These are phyloP conservation scores for Cetoscarus ocellatus DNA, from an alignment of 2,797 vertebrate species.

Conservation along the genomic window DNA sequence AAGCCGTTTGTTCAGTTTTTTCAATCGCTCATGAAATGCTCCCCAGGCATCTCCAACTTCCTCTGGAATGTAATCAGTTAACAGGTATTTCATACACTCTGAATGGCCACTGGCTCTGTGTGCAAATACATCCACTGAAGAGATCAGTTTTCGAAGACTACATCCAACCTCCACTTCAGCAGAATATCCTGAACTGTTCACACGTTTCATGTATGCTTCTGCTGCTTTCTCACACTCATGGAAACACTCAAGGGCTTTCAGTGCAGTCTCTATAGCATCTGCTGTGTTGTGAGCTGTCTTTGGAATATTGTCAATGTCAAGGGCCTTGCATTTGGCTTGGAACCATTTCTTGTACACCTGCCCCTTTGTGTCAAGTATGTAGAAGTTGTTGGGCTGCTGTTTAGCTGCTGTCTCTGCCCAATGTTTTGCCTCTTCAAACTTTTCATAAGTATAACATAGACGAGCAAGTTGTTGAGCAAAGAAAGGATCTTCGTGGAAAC, in stretches of 20 bases:
- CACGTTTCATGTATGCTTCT: slow-evolving; percentile 71
- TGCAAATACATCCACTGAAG: slow-evolving; percentile 75
- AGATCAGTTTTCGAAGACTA: slow-evolving; percentile 83
- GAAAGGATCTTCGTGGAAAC: slow-evolving; percentile 81
- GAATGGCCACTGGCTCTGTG: slow-evolving; percentile 49
- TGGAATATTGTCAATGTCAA: slow-evolving; percentile 66
- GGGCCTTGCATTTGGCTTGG: slow-evolving; percentile 62
- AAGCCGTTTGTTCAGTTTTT: slow-evolving; percentile 77
- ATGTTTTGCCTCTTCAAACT: slow-evolving; percentile 82
- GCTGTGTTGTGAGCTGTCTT: slow-evolving; percentile 67
- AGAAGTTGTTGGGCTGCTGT: slow-evolving; percentile 83
- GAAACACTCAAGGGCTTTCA: slow-evolving; percentile 88
- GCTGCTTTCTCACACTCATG: slow-evolving; percentile 82
- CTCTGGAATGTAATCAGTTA: slow-evolving; percentile 84
- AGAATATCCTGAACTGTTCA: slow-evolving; percentile 83
- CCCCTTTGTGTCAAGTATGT: slow-evolving; percentile 88
- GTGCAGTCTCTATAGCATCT: slow-evolving; percentile 79
- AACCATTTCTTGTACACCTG: slow-evolving; percentile 89
- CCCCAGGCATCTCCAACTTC: slow-evolving; percentile 79
- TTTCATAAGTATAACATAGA: slow-evolving; percentile 76
- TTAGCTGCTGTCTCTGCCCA: slow-evolving; percentile 85
- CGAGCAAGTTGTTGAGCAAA: slow-evolving; percentile 91
- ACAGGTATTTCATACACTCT: slow-evolving; percentile 83
- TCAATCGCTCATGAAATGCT: slow-evolving; percentile 81
- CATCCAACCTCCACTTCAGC: slow-evolving; percentile 86